These are phyloP conservation scores for Leptonema lineaticorne DNA, from an alignment of 1,140 invertebrate species.

Conservation along the genomic window DNA sequence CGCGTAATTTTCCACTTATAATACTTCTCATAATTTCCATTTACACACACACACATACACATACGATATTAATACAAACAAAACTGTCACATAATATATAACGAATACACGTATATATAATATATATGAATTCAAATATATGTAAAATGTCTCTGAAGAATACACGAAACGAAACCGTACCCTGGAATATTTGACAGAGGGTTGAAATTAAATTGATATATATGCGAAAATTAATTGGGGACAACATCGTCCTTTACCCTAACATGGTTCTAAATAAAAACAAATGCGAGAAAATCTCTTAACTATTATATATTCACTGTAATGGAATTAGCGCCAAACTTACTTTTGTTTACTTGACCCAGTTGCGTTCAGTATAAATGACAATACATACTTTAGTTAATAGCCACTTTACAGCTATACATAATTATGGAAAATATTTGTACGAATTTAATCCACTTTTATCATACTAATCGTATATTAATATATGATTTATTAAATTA, in stretches of 20 bases:
- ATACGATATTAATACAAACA: no score
- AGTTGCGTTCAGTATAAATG: not conserved
- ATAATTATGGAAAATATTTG: no score
- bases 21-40: no score
- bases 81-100: no score
- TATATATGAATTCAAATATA: not conserved
- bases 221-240: conserved; percentile 6
- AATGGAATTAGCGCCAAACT: conserved; percentile 3
- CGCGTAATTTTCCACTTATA: no score
- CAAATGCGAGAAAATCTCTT: conserved; percentile 7
- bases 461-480: no score
- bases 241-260: not conserved
- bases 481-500: no score
- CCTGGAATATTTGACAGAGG: not conserved
- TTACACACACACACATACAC: no score
- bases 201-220: conserved; percentile 11
- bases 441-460: no score
- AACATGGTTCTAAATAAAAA: conserved; percentile 1
- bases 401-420: no score
- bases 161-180: not conserved
- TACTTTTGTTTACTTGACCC: conserved; percentile 1
- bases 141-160: not conserved
- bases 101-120: no score
- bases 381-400: no score
- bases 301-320: not conserved